Conservation (phyloP, 2,113 vertebrate species). For the Hemiprocne comata region DNA sequence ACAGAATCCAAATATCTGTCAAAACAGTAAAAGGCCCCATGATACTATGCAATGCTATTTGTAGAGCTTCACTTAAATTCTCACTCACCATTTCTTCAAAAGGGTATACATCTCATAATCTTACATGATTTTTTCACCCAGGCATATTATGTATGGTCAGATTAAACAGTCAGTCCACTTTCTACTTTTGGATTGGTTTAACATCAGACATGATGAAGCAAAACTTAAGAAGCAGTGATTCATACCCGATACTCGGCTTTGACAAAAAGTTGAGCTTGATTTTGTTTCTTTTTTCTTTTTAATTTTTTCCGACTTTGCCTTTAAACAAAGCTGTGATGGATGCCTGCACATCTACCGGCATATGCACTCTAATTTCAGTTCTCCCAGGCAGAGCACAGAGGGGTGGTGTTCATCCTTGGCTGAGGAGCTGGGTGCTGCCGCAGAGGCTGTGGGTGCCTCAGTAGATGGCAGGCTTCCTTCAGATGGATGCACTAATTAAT, state of each 20-base stretch:
- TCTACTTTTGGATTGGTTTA: neutral
- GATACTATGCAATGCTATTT: neutral
- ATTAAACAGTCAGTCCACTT: slow-evolving; percentile 46
- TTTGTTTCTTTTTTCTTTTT: neutral
- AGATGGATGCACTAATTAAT: neutral
- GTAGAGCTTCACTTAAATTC: slow-evolving; percentile 25
- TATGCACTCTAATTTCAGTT: neutral
- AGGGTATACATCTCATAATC: slow-evolving; percentile 4
- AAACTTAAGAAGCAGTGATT: neutral
- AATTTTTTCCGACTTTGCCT: neutral
- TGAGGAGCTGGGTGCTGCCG: neutral
- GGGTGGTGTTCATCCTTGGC: neutral
- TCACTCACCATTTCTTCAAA: slow-evolving; percentile 1
- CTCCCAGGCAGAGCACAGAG: neutral
- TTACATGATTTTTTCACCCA: slow-evolving; percentile 3
- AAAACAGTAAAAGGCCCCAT: slow-evolving; percentile 25
- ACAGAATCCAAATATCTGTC: slow-evolving; percentile 50
- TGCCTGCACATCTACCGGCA: neutral
- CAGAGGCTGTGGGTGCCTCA: neutral
- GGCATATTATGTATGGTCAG: neutral
- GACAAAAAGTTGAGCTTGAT: neutral
- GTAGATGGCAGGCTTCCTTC: slow-evolving; percentile 18
- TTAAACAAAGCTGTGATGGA: neutral
- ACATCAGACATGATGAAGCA: neutral
- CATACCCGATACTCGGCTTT: neutral